phyloP scores from a whole-genome alignment of 2,113 vertebrate species.

The Diadophis punctatus region DNA sequence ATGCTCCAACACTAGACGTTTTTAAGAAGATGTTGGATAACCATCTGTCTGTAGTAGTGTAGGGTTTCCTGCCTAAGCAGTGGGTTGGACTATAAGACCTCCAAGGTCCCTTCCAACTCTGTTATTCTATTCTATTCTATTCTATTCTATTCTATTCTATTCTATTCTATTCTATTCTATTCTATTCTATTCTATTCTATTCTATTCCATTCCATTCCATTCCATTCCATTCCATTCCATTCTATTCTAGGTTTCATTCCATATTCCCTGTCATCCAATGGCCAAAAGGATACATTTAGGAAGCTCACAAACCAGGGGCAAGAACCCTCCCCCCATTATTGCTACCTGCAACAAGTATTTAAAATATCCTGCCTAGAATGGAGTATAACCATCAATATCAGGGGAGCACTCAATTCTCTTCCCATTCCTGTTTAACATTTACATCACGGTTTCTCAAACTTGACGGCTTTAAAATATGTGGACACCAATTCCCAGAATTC shows the following conservation, averaged over 20 bases:
- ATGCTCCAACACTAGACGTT: no score
- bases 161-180: no score
- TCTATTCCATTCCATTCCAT: no score
- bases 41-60: no score
- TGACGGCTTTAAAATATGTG: background rate
- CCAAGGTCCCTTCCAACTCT: no score
- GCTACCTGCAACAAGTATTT: background rate
- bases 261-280: background rate
- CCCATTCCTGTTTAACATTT: background rate
- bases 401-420: background rate
- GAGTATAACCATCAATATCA: background rate
- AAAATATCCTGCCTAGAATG: background rate
- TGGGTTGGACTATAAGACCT: no score
- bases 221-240: no score
- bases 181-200: no score
- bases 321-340: background rate
- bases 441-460: background rate
- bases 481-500: background rate
- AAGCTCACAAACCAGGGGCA: background rate
- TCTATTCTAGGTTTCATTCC: background rate
- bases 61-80: no score
- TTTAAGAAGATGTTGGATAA: no score
- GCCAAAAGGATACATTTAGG: background rate
- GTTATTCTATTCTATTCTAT: no score
- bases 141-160: no score